Percentiles rank a stretch among this genome's conserved stretches.
Evolutionary conservation across 2,113 vertebrate genomes (phyloP).

Genomic region (Rhipidura dahli): DNA sequence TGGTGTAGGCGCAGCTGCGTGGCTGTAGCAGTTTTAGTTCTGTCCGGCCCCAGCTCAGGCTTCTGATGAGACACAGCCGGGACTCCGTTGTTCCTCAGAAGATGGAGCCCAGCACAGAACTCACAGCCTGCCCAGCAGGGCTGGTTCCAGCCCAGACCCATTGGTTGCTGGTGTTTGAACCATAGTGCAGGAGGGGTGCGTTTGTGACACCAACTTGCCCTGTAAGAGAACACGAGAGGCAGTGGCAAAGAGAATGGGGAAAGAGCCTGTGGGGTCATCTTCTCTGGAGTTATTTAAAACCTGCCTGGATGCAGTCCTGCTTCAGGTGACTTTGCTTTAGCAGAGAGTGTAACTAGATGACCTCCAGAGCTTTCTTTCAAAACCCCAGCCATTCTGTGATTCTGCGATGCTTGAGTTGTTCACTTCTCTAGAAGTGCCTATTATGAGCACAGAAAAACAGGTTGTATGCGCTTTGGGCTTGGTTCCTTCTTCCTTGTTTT

Average conservation of each 20-base stretch:
- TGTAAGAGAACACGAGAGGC: background rate
- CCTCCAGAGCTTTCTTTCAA: background rate
- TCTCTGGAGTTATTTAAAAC: background rate
- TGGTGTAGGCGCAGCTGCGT: background rate
- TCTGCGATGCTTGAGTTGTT: background rate
- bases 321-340: background rate
- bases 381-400: background rate
- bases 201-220: rapidly evolving
- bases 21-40: background rate
- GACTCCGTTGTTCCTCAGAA: background rate
- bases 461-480: background rate
- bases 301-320: background rate
- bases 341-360: background rate
- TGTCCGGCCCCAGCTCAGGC: background rate
- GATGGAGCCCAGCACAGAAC: background rate
- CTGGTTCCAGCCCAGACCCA: background rate
- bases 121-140: background rate
- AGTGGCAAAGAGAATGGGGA: background rate
- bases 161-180: rapidly evolving
- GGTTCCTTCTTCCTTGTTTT: background rate
- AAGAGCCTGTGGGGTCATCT: background rate
- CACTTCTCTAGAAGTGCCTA: background rate
- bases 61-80: background rate
- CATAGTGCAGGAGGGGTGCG: rapidly evolving
- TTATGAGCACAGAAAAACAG: background rate